These are phyloP conservation scores for Aphaenogaster rudis DNA, from an alignment of 1,140 invertebrate genomes.

Conservation along the genomic window DNA sequence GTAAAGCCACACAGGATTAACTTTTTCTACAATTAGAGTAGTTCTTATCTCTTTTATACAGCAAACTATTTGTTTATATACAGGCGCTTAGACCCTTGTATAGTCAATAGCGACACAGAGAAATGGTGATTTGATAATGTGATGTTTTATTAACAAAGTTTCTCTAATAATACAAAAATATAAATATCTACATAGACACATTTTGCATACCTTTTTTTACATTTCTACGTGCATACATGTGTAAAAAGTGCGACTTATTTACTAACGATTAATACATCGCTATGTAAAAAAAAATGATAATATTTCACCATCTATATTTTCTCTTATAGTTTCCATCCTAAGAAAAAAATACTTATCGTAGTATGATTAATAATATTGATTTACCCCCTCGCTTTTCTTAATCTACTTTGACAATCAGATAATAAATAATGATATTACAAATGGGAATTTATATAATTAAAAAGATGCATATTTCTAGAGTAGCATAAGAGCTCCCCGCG, in stretches of 20 bases:
- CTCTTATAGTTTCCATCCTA: background rate
- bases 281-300: background rate
- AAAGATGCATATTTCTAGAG: background rate
- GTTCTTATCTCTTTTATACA: slow-evolving; percentile 16
- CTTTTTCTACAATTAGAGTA: slow-evolving; percentile 43
- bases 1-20: background rate
- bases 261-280: background rate
- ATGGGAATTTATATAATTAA: slow-evolving; percentile 21
- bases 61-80: slow-evolving; percentile 1
- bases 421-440: slow-evolving; percentile 61
- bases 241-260: background rate
- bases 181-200: slow-evolving; percentile 63
- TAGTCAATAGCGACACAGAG: background rate
- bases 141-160: slow-evolving; percentile 70
- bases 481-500: background rate
- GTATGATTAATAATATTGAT: slow-evolving; percentile 25
- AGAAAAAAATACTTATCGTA: slow-evolving; percentile 26
- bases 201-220: slow-evolving; percentile 53
- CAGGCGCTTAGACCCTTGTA: slow-evolving; percentile 18
- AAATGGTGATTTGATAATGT: slow-evolving; percentile 58
- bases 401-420: background rate
- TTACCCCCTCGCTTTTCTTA: background rate
- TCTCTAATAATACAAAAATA: slow-evolving; percentile 70
- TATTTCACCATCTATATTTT: background rate
- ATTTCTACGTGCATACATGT: slow-evolving; percentile 20